Evolutionary conservation across 2,797 vertebrate genomes (phyloP).

Genomic region (Parambassis ranga): DNA sequence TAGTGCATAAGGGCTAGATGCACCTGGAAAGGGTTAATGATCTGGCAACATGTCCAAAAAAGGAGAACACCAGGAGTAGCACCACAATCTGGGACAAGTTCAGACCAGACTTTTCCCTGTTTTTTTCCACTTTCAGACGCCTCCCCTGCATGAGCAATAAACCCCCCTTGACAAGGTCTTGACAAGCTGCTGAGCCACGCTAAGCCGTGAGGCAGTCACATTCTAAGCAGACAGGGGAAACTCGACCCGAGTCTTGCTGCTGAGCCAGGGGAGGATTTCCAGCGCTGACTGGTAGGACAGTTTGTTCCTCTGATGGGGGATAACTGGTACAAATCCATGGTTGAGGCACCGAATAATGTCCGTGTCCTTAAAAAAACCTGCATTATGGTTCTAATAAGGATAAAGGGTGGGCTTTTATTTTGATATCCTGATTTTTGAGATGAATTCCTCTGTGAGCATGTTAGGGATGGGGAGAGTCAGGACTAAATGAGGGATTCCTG

Average conservation of each 20-base stretch:
- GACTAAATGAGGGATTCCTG: constrained; percentile 23
- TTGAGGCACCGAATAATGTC: too few species aligned
- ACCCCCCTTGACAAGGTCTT: not conserved
- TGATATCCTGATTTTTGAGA: not conserved
- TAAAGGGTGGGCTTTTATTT: too few species aligned
- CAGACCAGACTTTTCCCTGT: too few species aligned
- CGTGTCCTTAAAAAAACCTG: not conserved
- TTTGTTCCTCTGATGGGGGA: not conserved
- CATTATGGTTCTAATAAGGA: too few species aligned
- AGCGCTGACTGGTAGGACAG: not conserved
- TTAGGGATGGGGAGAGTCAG: not conserved
- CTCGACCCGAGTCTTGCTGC: constrained; percentile 2
- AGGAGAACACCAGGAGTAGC: too few species aligned
- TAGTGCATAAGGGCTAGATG: too few species aligned
- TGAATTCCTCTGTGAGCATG: too few species aligned
- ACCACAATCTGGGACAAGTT: too few species aligned
- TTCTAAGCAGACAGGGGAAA: constrained; percentile 18
- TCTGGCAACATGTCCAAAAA: too few species aligned
- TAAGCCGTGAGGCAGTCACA: constrained; percentile 26
- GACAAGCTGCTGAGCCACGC: constrained; percentile 16
- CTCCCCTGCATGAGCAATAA: not conserved
- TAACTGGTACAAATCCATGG: not conserved
- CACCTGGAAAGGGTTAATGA: too few species aligned
- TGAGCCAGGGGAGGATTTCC: constrained; percentile 10
- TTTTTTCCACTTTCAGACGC: too few species aligned